These are phyloP conservation scores for Hippocampus kuda DNA, from an alignment of 2,797 vertebrate species.

Conservation along the genomic window DNA sequence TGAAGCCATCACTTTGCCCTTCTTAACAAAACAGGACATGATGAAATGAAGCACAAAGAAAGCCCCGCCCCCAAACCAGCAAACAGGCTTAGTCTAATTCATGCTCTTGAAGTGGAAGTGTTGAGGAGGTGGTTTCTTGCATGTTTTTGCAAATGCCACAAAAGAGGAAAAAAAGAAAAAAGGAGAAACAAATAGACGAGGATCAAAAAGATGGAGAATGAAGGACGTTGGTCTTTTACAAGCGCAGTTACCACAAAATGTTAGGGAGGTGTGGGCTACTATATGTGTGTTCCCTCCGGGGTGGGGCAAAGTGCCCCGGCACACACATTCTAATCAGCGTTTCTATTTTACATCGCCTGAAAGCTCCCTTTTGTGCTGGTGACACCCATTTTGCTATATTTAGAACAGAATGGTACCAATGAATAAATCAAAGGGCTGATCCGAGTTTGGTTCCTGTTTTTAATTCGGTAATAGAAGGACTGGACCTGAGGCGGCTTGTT, in stretches of 20 bases:
- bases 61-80: conserved; percentile 4
- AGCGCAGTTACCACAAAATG: conserved; percentile 7
- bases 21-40: conserved; percentile 16
- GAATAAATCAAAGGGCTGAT: background rate
- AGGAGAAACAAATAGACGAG: background rate
- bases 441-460: background rate
- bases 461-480: background rate
- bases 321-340: conserved; percentile 21
- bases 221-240: conserved; percentile 7
- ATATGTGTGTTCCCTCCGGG: background rate
- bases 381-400: conserved; percentile 21
- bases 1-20: conserved; percentile 13
- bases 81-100: conserved; percentile 22
- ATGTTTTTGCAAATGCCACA: background rate
- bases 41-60: conserved; percentile 4
- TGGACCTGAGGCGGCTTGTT: no score
- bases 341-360: conserved; percentile 21
- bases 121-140: background rate
- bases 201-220: conserved; percentile 12
- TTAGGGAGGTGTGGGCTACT: background rate
- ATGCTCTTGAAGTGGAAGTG: conserved; percentile 28
- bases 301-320: background rate
- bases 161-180: background rate
- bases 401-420: background rate
- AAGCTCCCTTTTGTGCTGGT: conserved; percentile 6